These are phyloP conservation scores for Stenchaetothrips biformis DNA, from an alignment of 2,888 invertebrate species.

Conservation along the genomic window DNA sequence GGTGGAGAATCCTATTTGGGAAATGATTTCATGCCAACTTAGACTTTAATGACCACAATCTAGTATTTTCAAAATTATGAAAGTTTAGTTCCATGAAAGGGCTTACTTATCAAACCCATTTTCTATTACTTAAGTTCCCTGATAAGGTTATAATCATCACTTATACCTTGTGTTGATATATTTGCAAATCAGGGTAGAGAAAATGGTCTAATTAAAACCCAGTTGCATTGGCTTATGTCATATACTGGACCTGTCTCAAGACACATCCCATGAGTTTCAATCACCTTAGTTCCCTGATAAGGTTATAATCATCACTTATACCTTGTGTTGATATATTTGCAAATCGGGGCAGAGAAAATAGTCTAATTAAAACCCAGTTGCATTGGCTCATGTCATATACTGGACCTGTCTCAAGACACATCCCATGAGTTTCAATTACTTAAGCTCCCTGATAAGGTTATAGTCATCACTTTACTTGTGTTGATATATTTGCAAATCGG, in stretches of 20 bases:
- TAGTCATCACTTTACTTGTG: no score
- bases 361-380: neutral
- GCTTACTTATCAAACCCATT: no score
- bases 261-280: neutral
- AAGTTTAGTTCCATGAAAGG: no score
- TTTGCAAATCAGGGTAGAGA: neutral
- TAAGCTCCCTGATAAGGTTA: neutral
- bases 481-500: neutral
- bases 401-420: conserved; percentile 10
- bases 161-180: neutral
- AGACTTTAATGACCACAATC: no score
- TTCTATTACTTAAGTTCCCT: neutral
- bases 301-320: no score
- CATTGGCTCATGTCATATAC: neutral
- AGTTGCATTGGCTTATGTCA: neutral
- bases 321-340: no score
- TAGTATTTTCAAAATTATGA: no score
- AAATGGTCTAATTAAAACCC: neutral
- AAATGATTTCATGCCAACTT: no score
- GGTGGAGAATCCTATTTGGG: no score
- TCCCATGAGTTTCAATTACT: neutral
- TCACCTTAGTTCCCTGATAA: no score
- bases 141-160: neutral
- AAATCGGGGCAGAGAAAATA: neutral
- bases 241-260: neutral